Evolutionary conservation across 2,113 vertebrate genomes (phyloP).

Genomic region (Microtus pennsylvanicus): DNA sequence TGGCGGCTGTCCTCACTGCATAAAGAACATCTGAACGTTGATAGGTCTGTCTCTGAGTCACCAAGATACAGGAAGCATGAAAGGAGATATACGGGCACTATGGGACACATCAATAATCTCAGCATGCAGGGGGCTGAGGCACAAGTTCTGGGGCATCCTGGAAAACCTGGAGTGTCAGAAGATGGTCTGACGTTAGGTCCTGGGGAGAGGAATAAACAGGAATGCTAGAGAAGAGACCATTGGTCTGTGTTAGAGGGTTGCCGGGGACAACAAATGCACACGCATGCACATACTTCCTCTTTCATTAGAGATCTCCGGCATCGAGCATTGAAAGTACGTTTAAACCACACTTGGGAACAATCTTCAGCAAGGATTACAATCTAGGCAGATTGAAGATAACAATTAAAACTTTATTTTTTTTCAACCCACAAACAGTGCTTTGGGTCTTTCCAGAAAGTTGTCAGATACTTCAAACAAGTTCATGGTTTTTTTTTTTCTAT

Average conservation of each 20-base stretch:
- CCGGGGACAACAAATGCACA: background rate
- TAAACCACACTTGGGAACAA: slow-evolving; percentile 38
- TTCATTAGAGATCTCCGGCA: slow-evolving; percentile 45
- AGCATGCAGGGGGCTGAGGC: background rate
- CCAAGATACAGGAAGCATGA: background rate
- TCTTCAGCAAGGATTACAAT: slow-evolving; percentile 65
- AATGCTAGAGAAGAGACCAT: background rate
- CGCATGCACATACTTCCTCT: too few relatives aligned
- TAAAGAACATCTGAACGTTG: background rate
- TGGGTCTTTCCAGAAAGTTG: slow-evolving; percentile 50
- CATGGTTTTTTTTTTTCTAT: background rate
- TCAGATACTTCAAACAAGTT: slow-evolving; percentile 60
- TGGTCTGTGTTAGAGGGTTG: background rate
- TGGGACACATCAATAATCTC: background rate
- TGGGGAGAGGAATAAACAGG: background rate
- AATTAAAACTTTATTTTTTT: slow-evolving; percentile 70
- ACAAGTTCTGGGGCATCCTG: background rate
- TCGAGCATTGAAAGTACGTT: background rate
- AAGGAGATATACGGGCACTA: background rate
- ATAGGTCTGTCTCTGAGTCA: background rate
- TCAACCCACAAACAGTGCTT: slow-evolving; percentile 44
- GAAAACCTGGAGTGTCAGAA: background rate
- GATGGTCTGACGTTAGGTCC: background rate
- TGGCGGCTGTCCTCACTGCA: background rate
- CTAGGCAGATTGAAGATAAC: slow-evolving; percentile 44